A percentile compares a stretch with the other conserved stretches of the same genome.
Evolutionary conservation across 2,113 vertebrate genomes (phyloP).

Genomic region (Cyphomyrus discorhynchus): DNA sequence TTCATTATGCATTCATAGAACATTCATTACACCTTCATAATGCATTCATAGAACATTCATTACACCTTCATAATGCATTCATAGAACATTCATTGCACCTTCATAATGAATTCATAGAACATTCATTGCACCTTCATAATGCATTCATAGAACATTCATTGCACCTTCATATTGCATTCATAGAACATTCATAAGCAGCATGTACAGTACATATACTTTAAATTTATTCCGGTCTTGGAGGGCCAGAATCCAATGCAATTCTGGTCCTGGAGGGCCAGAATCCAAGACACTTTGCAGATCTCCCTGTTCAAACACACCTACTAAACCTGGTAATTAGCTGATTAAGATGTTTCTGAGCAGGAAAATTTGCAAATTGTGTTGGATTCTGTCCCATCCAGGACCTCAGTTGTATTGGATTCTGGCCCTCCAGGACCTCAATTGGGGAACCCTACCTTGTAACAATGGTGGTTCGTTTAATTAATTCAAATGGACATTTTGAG

Average conservation of each 20-base stretch:
- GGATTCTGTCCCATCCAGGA: too few species aligned
- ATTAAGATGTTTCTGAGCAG: not conserved
- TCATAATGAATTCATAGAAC: too few species aligned
- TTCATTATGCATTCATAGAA: not conserved
- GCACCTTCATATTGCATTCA: not conserved
- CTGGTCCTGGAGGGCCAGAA: not conserved
- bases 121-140: not conserved
- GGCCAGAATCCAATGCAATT: too few species aligned
- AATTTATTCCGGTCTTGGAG: not conserved
- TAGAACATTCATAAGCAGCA: not conserved
- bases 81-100: not conserved
- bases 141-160: not conserved
- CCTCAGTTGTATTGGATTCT: too few species aligned
- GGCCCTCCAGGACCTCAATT: not conserved
- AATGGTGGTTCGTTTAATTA: not conserved
- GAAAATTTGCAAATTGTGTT: not conserved
- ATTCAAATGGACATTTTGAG: not conserved
- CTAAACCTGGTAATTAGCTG: not conserved
- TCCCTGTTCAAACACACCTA: not conserved
- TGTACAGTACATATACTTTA: not conserved
- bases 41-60: not conserved
- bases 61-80: not conserved
- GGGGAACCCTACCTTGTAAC: not conserved
- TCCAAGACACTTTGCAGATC: not conserved
- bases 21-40: not conserved